Evolutionary conservation across 2,888 invertebrate genomes (phyloP), one percentile per base, ranked within the genome.

Genomic region (Drosophila cognata): DNA sequence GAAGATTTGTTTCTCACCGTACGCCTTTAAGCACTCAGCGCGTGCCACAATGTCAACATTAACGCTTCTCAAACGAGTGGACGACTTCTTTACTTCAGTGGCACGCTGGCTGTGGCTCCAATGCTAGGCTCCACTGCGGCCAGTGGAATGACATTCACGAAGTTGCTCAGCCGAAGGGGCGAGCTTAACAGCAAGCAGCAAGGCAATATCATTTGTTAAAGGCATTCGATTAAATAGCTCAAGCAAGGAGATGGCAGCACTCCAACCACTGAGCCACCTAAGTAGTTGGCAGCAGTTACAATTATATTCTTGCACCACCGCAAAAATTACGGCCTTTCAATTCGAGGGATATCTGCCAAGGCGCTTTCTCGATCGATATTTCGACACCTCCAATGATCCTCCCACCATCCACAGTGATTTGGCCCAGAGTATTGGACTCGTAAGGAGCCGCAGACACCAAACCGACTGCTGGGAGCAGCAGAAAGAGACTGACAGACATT

Each of bases 251-350:
- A 21, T 46, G 46, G 7, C 46, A 46, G 21, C 7, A 46, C 13
- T 46, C 7, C 7, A 46, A 21, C 1, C 21, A 46, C 21, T 46
- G 43, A 13, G 21, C 43, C 21, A 21, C 13, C 21, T 4, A 13
- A 7, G 21, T 46, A 21, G 21, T 46, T 13, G 7, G 13, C 21
- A 13, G 46, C 46, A 46, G 46, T 46, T 3, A 21, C 4, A 21
- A 21, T 13, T 21, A 21, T 21, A 46, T 13, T 21, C 21, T 13
- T 13, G 13, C 21, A 25, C 21, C 46, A 46, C 21, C 46, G 21
- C 21, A 21, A 0, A 0, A 2, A 0, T 13, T 4, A 1, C 1
- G 0, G 21, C 13, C 21, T 13, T 16, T 0, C 0, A 13, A 0
- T 46, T 21, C 46, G 21, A 46, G 13, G 13, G 13, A 46, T 21